Base-by-base conservation (phyloP, 2,797 vertebrate genomes). In the Gadopsis marmoratus region DNA sequence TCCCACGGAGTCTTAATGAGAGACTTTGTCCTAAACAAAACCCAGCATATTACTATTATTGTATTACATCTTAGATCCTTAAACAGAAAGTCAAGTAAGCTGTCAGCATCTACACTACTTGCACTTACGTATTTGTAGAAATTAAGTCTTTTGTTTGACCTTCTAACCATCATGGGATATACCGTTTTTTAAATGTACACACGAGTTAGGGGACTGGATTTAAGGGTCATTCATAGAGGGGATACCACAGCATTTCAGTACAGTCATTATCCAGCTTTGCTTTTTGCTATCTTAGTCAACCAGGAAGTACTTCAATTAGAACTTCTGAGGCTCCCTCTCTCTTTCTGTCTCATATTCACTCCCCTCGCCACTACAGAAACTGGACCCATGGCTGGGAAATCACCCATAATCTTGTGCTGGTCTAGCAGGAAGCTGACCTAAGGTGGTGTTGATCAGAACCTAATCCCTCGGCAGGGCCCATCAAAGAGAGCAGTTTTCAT, bases 391-490 rank as follows among this genome's bases (percentile, higher is more conserved):
- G 74, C 82, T 56, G 83, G 81, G 61, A 92, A 93, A 91, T 88
- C 61, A 54, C 88, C 85, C 83, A 68, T 95, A 95, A 95, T 94
- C 89, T 89, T 62, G 69, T 83, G 81, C 91, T 87, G 91, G 84
- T 89, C 84, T 84, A 87, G 88, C 91, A 91, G 90, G 92, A 94
- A 94, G 91, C 88, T 71, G 79, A 90, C 83, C 81, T 79, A 92
- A 93, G 90, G 92, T 94, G 93, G 90, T 94, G 94, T 94, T 93
- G 94, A 95, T 95, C 94, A 95, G 89, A 91, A 89, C 83, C 79
- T 94, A 93, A 95, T 95, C 93, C 92, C 83, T 87, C 81, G 35
- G 90, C 87, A 92, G 92, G 91, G 71, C 88, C 91, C 93, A 93
- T 95, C 94, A 95, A 95, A 94, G 94, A 90, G 77, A 83, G 89